Percentiles rank a stretch among this genome's conserved stretches.
Conservation (phyloP, 1,140 invertebrate genomes). For the Hyphantria cunea region DNA sequence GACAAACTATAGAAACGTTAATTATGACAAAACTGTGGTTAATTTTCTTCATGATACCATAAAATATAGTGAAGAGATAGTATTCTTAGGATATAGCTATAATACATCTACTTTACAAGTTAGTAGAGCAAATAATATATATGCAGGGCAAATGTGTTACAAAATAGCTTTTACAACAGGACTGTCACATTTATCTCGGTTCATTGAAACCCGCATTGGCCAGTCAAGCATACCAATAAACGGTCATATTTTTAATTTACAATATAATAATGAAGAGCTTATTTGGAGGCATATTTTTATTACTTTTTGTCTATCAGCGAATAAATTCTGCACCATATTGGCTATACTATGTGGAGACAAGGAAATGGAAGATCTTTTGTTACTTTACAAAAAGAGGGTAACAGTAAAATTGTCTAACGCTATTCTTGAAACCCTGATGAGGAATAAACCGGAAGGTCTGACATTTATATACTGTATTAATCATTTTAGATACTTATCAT, state of each 20-base stretch:
- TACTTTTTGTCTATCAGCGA: constrained; percentile 73
- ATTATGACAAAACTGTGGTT: constrained; percentile 68
- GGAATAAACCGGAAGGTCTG: constrained; percentile 51
- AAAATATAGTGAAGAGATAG: constrained; percentile 55
- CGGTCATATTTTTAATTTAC: constrained; percentile 69
- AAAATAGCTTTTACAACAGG: constrained; percentile 71
- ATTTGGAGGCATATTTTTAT: constrained; percentile 73
- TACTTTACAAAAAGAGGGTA: constrained; percentile 72
- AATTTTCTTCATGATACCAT: constrained; percentile 64
- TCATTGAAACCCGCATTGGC: constrained; percentile 71
- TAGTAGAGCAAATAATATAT: constrained; percentile 63
- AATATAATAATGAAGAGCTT: constrained; percentile 62
- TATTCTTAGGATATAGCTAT: constrained; percentile 71
- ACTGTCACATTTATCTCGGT: constrained; percentile 55
- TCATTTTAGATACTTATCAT: constrained; percentile 76
- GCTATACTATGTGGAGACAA: constrained; percentile 56
- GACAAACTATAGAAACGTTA: constrained; percentile 70
- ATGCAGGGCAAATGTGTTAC: constrained; percentile 72
- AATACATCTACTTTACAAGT: constrained; percentile 67
- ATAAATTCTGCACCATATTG: constrained; percentile 79
- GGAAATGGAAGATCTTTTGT: constrained; percentile 57
- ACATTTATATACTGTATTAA: constrained; percentile 76
- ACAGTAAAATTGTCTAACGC: constrained; percentile 68
- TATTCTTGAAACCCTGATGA: constrained; percentile 60
- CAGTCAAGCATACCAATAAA: constrained; percentile 72